These are phyloP conservation scores for Dinoponera quadriceps DNA, from an alignment of 1,140 invertebrate species.

Conservation along the genomic window DNA sequence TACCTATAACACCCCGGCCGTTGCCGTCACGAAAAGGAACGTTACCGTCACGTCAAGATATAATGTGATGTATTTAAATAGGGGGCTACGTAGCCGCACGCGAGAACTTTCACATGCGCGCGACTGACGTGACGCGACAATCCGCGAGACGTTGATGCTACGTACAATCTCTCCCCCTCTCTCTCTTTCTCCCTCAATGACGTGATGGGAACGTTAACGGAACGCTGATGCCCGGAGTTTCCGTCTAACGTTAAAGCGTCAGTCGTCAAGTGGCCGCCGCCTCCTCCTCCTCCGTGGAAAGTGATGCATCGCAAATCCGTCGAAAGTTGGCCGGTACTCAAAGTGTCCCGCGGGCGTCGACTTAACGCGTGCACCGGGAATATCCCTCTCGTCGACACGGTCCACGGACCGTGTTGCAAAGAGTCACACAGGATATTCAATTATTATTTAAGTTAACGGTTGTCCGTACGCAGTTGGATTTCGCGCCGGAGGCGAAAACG, in stretches of 20 bases:
- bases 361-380: constrained; percentile 19
- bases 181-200: background rate
- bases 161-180: constrained; percentile 8
- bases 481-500: background rate
- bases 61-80: constrained; percentile 59
- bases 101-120: constrained; percentile 22
- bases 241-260: background rate
- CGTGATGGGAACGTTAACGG: constrained; percentile 20
- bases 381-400: constrained; percentile 4
- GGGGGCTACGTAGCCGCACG: constrained; percentile 33
- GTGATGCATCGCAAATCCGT: constrained; percentile 52
- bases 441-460: background rate
- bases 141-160: constrained; percentile 49
- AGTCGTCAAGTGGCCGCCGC: constrained; percentile 8
- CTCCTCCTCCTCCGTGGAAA: background rate
- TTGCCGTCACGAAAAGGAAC: constrained; percentile 55
- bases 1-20: constrained; percentile 31
- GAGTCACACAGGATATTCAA: background rate
- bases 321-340: constrained; percentile 33
- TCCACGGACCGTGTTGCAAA: background rate
- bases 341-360: constrained; percentile 11
- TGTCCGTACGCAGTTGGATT: too few species aligned
- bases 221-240: constrained; percentile 7
- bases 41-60: constrained; percentile 59
- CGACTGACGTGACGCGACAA: constrained; percentile 47